phyloP scores from a whole-genome alignment of 1,140 invertebrate genomes.

The Andricus grossulariae region DNA sequence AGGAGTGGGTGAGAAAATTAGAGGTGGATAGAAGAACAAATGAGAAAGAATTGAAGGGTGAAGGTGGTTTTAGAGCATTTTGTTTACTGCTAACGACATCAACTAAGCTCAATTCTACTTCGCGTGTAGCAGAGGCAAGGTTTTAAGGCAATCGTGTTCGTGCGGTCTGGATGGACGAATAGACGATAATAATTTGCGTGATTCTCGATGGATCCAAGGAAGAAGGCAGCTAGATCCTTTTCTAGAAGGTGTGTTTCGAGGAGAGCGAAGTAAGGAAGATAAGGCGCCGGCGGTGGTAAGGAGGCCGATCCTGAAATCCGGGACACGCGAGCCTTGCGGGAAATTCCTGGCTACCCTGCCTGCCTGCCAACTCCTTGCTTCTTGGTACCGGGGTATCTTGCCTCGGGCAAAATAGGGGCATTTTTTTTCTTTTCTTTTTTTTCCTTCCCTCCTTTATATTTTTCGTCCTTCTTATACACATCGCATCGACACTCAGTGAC shows the following conservation, averaged over 20 bases:
- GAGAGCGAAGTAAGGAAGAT: slow-evolving; percentile 55
- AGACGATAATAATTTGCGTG: slow-evolving; percentile 61
- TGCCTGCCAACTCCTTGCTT: slow-evolving; percentile 56
- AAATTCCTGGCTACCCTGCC: slow-evolving; percentile 71
- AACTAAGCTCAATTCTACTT: no score
- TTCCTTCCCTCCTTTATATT: slow-evolving; percentile 55
- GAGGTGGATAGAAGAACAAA: no score
- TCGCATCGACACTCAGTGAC: slow-evolving; percentile 25
- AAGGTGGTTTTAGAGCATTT: no score
- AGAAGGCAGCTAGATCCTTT: slow-evolving; percentile 53
- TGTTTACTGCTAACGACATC: no score
- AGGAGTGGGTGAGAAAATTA: no score
- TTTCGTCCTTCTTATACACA: slow-evolving; percentile 51
- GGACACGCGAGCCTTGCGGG: slow-evolving; percentile 75
- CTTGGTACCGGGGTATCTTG: slow-evolving; percentile 64
- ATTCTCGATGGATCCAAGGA: slow-evolving; percentile 64
- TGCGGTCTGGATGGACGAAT: slow-evolving; percentile 51
- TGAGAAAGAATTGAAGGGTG: no score
- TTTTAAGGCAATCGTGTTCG: no score
- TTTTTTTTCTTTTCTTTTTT: slow-evolving; percentile 54
- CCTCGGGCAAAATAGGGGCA: slow-evolving; percentile 47
- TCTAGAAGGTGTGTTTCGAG: slow-evolving; percentile 53
- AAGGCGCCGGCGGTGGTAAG: slow-evolving; percentile 66
- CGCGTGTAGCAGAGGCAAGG: not conserved
- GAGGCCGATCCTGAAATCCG: slow-evolving; percentile 71